phyloP scores from a whole-genome alignment of 2,797 vertebrate genomes.

The Menidia menidia region DNA sequence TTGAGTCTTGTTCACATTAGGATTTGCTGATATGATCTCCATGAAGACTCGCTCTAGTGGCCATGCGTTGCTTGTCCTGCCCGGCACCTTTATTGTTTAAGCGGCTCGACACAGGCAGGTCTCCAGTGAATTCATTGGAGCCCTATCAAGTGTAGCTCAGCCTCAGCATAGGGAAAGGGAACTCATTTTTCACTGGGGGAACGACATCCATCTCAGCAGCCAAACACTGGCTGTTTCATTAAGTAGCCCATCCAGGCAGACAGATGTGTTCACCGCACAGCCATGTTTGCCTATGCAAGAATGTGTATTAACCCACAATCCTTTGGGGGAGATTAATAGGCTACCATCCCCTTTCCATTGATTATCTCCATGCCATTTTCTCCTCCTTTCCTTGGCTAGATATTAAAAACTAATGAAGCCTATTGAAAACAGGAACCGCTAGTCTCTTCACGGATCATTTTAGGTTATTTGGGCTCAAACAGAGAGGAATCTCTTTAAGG shows the following conservation, averaged over 20 bases:
- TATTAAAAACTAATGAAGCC: constrained; percentile 90
- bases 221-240: constrained; percentile 84
- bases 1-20: constrained; percentile 81
- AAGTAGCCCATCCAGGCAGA: constrained; percentile 87
- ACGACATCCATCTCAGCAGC: constrained; percentile 80
- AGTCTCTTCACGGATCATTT: constrained; percentile 86
- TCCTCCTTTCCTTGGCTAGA: constrained; percentile 76
- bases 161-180: constrained; percentile 65
- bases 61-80: constrained; percentile 80
- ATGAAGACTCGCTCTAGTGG: constrained; percentile 79
- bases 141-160: constrained; percentile 72
- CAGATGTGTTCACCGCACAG: constrained; percentile 80
- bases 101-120: constrained; percentile 66
- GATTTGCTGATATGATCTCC: constrained; percentile 83
- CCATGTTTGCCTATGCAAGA: constrained; percentile 84
- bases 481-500: constrained; percentile 84
- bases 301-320: constrained; percentile 84
- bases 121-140: constrained; percentile 75
- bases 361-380: constrained; percentile 85
- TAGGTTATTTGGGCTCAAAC: constrained; percentile 85
- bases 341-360: constrained; percentile 84
- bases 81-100: constrained; percentile 77
- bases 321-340: constrained; percentile 86
- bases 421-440: constrained; percentile 77
- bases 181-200: constrained; percentile 81